Evolutionary conservation across 2,797 vertebrate genomes (phyloP), one percentile per base, ranked within the genome.

Genomic region (Trachurus trachurus): DNA sequence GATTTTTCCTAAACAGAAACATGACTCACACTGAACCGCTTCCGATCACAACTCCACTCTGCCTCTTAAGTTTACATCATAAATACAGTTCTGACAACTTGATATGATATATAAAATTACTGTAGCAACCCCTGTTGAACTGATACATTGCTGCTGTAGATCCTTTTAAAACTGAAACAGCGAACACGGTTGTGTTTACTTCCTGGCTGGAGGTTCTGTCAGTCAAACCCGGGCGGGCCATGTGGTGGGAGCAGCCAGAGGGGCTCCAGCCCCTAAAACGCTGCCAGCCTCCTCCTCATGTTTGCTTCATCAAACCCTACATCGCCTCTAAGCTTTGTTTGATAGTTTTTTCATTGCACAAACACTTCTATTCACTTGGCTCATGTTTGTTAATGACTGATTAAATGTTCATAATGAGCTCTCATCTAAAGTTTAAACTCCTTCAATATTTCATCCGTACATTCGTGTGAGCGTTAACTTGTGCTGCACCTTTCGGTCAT

Each of bases 291-390:
- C 67, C 42, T 83, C 26, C 26, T 26, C 70, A 72, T 74, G 84
- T 84, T 80, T 52, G 65, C 77, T 71, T 74, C 29, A 79, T 76
- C 29, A 76, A 87, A 74, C n/a, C 76, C 42, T 31, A 53, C 63
- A 50, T 54, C 6, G 22, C 64, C 26, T 26, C 26, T 62, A 7
- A 64, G 66, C 67, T 79, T 79, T 66, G 67, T 76, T 75, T 68
- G 53, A 62, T 69, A 29, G 22, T 61, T 57, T 65, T 71, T 74
- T 44, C 26, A 75, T 64, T 61, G 39, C 59, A 47, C 37, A 73
- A 66, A 62, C 58, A 53, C 11, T 29, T 71, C 29, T 44, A 13
- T 58, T 74, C 56, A 58, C 62, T 66, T 57, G 0, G 4, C 26
- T 75, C 57, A 53, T 71, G 49, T 45, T 78, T 73, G 66, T 65